Evolutionary conservation across 2,797 vertebrate species (phyloP), one percentile per base, ranked within the genome.

Genomic region (Pseudomugil gertrudae): DNA sequence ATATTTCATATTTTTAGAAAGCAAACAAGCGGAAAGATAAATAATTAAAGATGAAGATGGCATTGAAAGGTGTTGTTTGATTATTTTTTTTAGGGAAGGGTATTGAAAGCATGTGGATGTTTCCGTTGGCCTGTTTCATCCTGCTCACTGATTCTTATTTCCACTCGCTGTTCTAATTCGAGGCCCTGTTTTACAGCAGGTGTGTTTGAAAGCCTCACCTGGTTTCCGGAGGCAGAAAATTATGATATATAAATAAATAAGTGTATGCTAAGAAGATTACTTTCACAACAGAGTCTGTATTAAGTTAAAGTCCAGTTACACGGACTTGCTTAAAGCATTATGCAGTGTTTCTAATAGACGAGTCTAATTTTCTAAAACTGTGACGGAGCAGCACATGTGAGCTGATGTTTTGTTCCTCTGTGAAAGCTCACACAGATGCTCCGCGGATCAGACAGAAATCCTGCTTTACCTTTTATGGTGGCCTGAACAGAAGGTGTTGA

Each of bases 121-220:
- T 74, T 83, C 71, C 66, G 60, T 63, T 54, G 30, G 15, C 53
- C 29, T 61, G 19, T 14, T 60, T 53, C 29, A 51, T 75, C 62
- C 63, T 57, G 55, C 50, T 48, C 35, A 40, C 57, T 48, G 40
- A 2, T 54, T 30, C 19, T 51, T 69, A 53, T 80, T 81, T 84
- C 58, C 57, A 62, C 43, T 4, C 6, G 35, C 8, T 5, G 3
- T 50, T 24, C 62, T 70, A 56, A 72, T 72, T 68, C 66, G 17
- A 75, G 57, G 64, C 19, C 10, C 26, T 57, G 17, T 38, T 72
- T 17, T 63, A 50, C 69, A 30, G 32, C 10, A 0, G 17, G 6
- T 50, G 14, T 76, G 58, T 78, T 60, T 70, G 17, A 51, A 26
- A 62, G 71, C 48, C 57, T 71, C 70, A 76, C 58, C 64, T 74